Base-by-base conservation (phyloP, 2,797 vertebrate genomes). In the Neosilurus mollespiculum region DNA sequence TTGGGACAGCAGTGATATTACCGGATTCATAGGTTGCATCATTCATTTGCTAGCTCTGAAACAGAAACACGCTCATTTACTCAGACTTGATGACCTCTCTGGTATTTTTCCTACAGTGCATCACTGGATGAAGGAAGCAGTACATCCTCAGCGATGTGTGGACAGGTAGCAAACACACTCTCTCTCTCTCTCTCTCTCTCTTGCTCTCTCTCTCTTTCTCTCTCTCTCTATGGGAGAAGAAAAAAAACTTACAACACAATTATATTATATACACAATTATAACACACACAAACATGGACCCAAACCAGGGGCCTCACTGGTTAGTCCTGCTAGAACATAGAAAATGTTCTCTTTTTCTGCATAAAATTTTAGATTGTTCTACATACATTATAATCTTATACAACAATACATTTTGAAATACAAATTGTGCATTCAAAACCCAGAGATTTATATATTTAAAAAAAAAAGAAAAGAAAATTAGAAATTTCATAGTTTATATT, bases 41-140 rank as follows among this genome's bases (percentile, higher is more conserved):
- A n/a, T 15, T 73, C 9, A 30, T 75, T 22, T 58, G 26, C 8
- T 34, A 73, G 26, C 9, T 10, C 10, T 59, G 24, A 61, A 18
- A 66, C 49, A 24, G 54, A 20, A 12, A 26, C 15, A 65, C 3
- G 0, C 4, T 3, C 22, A 34, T 34, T 26, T 16, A 51, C 14
- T 43, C 0, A 81, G 11, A 58, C 34, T 4, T 75, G n/a, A 51
- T 12, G 1, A 58, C n/a, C 5, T 30, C 18, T 85, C 37, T 78
- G 91, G 69, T 85, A 84, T 90, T 49, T 85, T 80, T 62, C 81
- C 59, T 66, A 34, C 69, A 99, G 97, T 87, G 92, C 96, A 54
- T 96, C 95, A 81, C 75, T 96, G 88, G 97, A 97, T 90, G 97
- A 98, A 91, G 95, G 93, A 82, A 96, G 94, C 76, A 96, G 96